Evolutionary conservation across 1,140 invertebrate species (phyloP), one percentile per base, ranked within the genome.

Genomic region (Paraescarpia echinospica): DNA sequence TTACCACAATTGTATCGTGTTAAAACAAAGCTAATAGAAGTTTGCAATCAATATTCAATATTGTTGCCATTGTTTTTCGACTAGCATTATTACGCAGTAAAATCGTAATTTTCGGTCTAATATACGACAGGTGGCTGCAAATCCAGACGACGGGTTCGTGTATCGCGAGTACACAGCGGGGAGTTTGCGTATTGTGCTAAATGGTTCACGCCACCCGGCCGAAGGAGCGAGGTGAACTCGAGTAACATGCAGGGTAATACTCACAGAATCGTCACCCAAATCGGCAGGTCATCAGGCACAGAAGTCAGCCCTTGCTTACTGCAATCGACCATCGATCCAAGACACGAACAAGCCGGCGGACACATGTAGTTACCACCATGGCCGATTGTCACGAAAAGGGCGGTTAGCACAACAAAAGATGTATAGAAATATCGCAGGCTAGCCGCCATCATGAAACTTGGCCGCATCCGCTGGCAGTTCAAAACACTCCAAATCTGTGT

Each of bases 181-280:
- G 22, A 77, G 59, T 18, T 41, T 77, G 59, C 59, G 59, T 77
- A 77, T 77, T 77, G 59, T 77, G 59, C 59, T 77, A 77, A 77
- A 77, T 77, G 59, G 59, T 77, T 77, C 59, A 77, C 59, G 59
- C 59, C 59, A 27, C 59, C 59, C 59, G 59, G 59, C 59, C 59
- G 0, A 77, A 77, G 59, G 9, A 12, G 59, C 59, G 59, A 77
- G 59, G 59, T 27, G 59, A 77, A 77, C 59, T 77, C 12, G 59
- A 77, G 59, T 77, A 77, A 77, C 59, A 27, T 18, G 59, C 59
- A 77, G 59, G 59, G 59, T 31, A 90, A 92, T 94, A 96, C 95
- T 96, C 94, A 96, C 95, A 96, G 91, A 48, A 94, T 94, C 92
- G 94, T 94, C 35, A 94, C 94, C 95, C 95, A 96, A 89, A 92